Conservation (phyloP, 2,113 vertebrate genomes). For the Apodemus speciosus region DNA sequence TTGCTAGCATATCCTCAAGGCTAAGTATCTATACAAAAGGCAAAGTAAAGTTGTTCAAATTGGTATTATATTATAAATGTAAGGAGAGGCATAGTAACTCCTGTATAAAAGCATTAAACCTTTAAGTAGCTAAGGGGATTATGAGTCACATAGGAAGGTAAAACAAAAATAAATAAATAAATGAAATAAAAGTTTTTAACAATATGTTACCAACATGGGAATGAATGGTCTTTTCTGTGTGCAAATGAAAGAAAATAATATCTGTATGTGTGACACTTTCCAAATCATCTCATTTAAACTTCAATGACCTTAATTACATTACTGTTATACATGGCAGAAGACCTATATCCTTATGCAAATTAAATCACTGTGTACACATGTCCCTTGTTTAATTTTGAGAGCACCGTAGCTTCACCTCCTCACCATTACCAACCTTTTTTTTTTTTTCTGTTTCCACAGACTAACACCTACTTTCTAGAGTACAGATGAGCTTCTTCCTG, state of each 20-base stretch:
- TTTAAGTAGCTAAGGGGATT: constrained; percentile 40
- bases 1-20: not conserved
- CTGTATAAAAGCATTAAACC: not conserved
- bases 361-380: not conserved
- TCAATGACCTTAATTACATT: not conserved
- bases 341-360: not conserved
- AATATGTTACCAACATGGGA: not conserved
- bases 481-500: not conserved
- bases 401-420: not conserved
- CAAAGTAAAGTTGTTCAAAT: not conserved
- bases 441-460: not conserved
- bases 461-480: not conserved
- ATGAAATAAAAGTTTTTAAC: not conserved
- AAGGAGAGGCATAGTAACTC: constrained; percentile 48
- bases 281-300: not conserved
- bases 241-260: not conserved
- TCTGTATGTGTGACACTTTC: not conserved
- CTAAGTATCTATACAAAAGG: not conserved
- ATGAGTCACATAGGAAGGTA: not conserved
- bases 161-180: not conserved
- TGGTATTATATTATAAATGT: constrained; percentile 15
- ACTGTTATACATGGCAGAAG: not conserved
- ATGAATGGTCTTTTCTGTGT: not conserved
- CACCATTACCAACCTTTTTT: not conserved
- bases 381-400: not conserved